Evolutionary conservation across 2,113 vertebrate species (phyloP), one percentile per base, ranked within the genome.

Genomic region (Coryphaenoides rupestris): DNA sequence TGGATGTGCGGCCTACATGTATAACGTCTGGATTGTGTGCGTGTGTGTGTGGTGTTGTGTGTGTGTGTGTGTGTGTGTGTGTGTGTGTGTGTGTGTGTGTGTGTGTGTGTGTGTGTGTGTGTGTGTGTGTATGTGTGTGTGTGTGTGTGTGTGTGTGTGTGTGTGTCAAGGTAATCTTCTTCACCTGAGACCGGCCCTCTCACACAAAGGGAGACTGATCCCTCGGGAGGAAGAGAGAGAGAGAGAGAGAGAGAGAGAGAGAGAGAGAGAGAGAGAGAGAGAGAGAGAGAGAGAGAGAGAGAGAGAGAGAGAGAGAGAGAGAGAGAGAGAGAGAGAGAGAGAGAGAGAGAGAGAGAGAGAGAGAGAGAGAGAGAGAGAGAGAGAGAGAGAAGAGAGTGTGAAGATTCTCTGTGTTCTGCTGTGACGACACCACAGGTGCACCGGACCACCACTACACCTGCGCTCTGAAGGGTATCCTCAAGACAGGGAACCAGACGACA

Each of bases 231-330:
- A 54, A 60, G 22, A 54, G 57, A 57, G 65, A 19, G 23, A 19
- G 46, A 58, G 55, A 58, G 3, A 0, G 14, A 28, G 40, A 17
- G 65, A 68, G 57, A 56, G 23, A 73, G 59, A 60, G 60, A 21
- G 61, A 76, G 70, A 86, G 78, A 84, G 77, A 73, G 80, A n/a
- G 64, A 6, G 13, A 1, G 40, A 60, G 69, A n/a, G n/a, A n/a
- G n/a, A n/a, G n/a, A n/a, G n/a, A n/a, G n/a, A n/a, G n/a, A n/a
- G n/a, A n/a, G n/a, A n/a, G n/a, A n/a, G 52, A 19, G 58, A 76
- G 62, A 53, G 57, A 60, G 22, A 54, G 57, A 57, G 65, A 19
- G 23, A 19, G 46, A 58, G 55, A 58, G 3, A 0, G 14, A 28
- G 40, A 17, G 65, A 68, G 57, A 56, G 52, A 19, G 58, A 76